Percentiles rank a stretch among this genome's conserved stretches.
Conservation (phyloP, 2,888 invertebrate species). For the Drosophila ezoana region DNA sequence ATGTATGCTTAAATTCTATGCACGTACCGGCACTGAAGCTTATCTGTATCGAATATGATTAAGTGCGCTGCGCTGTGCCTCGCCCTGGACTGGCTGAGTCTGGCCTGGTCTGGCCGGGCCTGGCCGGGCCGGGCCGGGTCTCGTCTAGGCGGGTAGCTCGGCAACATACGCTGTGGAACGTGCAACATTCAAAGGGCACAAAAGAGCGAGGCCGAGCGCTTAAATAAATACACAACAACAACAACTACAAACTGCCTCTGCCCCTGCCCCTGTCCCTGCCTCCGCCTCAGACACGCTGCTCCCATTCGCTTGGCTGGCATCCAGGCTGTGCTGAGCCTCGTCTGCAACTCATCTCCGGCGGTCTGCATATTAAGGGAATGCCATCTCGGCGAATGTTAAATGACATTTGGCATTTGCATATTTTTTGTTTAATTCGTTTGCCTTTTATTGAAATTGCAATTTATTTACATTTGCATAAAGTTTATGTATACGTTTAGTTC, state of each 20-base stretch:
- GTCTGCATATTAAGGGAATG: slow-evolving; percentile 40
- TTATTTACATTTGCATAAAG: slow-evolving; percentile 44
- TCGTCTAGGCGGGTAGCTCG: slow-evolving; percentile 40
- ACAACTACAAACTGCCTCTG: slow-evolving; percentile 24
- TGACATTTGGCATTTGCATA: slow-evolving; percentile 76
- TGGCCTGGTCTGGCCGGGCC: neutral
- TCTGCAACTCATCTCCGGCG: slow-evolving; percentile 52
- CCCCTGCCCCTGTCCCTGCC: slow-evolving; percentile 5
- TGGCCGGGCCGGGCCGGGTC: neutral
- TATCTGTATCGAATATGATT: slow-evolving; percentile 81
- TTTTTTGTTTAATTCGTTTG: slow-evolving; percentile 48
- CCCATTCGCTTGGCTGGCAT: slow-evolving; percentile 51
- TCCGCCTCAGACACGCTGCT: neutral
- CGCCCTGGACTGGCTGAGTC: slow-evolving; percentile 59
- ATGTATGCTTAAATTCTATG: slow-evolving; percentile 79
- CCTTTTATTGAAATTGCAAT: slow-evolving; percentile 59
- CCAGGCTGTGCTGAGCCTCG: slow-evolving; percentile 41
- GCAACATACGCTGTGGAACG: slow-evolving; percentile 48
- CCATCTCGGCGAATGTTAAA: slow-evolving; percentile 26
- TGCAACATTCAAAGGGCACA: slow-evolving; percentile 78
- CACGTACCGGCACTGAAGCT: slow-evolving; percentile 78
- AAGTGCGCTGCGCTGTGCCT: slow-evolving; percentile 74
- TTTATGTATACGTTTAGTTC: slow-evolving; percentile 5
- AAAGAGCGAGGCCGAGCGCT: slow-evolving; percentile 58
- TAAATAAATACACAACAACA: slow-evolving; percentile 72